Evolutionary conservation across 2,113 vertebrate genomes (phyloP), one percentile per base, ranked within the genome.

Genomic region (Atherinomorus stipes): DNA sequence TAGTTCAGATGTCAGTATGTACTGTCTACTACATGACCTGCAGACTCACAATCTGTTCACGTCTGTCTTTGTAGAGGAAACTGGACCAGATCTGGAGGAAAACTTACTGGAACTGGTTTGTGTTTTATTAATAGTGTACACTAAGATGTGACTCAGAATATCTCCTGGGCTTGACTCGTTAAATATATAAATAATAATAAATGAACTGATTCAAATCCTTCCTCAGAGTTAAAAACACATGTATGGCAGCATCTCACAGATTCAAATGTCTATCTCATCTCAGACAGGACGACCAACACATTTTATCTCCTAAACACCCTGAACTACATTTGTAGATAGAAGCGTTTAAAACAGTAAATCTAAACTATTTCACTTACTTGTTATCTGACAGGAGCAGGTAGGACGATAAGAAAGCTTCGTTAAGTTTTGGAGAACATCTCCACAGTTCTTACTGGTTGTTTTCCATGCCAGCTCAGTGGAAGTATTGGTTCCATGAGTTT

Each of bases 371-470:
- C n/a, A 81, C 75, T 65, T 47, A 79, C 47, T 3, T 12, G 18
- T 0, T 44, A 8, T 10, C 2, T 0, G 4, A 1, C 0, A 0
- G 2, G 0, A 0, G 78, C 81, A 85, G 0, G 1, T 34, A 49
- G 83, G 87, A 0, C 0, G 0, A 6, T 84, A 62, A 2, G 12
- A 45, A 11, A 82, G 28, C 0, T 58, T 54, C 0, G 4, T 0
- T 3, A 10, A 16, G 0, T 15, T 0, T 1, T 5, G 1, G 34
- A 18, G 6, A 18, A 13, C 6, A 1, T 0, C 0, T 15, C 0
- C 0, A 76, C 86, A 88, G 0, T 61, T 64, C 0, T 0, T 0
- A 59, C 58, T 88, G 25, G 0, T 28, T 3, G 65, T 49, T 0
- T 0, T 18, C 86, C 69, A 85, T 0, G 0, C 10, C 25, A 77